Conservation (phyloP, 2,797 vertebrate genomes). For the Propithecus perrieri region DNA sequence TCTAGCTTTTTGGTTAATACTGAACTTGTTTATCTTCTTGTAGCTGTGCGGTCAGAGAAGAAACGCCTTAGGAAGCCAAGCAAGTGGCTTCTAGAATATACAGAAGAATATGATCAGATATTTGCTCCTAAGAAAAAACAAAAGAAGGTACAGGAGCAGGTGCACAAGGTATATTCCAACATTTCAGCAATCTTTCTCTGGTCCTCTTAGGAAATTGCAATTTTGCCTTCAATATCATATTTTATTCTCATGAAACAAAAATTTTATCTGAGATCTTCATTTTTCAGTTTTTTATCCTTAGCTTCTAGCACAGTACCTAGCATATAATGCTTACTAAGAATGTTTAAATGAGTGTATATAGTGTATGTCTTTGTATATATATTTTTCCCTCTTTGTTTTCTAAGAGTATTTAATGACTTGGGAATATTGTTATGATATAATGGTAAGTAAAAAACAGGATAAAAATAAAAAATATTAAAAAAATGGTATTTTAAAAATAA, state of each 20-base stretch:
- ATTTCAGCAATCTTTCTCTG: not conserved
- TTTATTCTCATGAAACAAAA: not conserved
- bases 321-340: not conserved
- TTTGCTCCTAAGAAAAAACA: slow-evolving; percentile 95
- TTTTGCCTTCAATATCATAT: not conserved
- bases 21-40: slow-evolving; percentile 74
- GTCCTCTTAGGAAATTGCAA: not conserved
- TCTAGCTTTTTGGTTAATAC: slow-evolving; percentile 33
- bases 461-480: not conserved
- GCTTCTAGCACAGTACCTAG: not conserved
- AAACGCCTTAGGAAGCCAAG: slow-evolving; percentile 97
- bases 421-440: not conserved
- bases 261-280: not conserved
- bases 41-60: slow-evolving; percentile 90
- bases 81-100: slow-evolving; percentile 96
- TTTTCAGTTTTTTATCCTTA: slow-evolving; percentile 11
- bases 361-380: not conserved
- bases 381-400: not conserved
- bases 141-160: slow-evolving; percentile 90
- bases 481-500: slow-evolving; percentile 18
- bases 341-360: not conserved
- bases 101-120: slow-evolving; percentile 95
- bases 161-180: slow-evolving; percentile 83
- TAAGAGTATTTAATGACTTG: slow-evolving; percentile 14
- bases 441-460: not conserved